These are phyloP conservation scores for Phylloscopus collybita DNA, from an alignment of 2,797 vertebrate species.

Conservation along the genomic window DNA sequence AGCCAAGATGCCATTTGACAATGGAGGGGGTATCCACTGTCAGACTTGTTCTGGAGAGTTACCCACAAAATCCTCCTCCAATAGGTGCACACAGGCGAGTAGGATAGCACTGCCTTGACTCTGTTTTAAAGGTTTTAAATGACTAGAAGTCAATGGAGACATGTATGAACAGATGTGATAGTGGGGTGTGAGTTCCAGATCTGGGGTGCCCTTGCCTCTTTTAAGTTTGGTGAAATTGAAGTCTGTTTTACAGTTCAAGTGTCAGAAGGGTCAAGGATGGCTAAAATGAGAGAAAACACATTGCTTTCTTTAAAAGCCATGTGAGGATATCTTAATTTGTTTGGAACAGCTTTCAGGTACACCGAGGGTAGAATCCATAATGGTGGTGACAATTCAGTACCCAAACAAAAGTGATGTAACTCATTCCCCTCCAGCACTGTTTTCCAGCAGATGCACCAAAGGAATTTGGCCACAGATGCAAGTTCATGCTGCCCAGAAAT, in stretches of 20 bases:
- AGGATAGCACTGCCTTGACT: not conserved
- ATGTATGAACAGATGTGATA: rapidly evolving
- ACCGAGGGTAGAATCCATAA: rapidly evolving
- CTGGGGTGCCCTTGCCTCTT: not conserved
- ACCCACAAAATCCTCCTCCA: not conserved
- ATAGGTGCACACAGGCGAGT: not conserved
- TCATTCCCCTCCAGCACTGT: not conserved
- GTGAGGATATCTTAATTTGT: not conserved
- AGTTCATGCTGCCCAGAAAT: not conserved
- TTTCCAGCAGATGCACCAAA: not conserved
- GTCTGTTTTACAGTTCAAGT: not conserved
- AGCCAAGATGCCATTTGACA: not conserved
- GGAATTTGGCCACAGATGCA: not conserved
- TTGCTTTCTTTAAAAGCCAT: not conserved
- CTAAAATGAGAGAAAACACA: not conserved
- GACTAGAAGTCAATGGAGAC: not conserved
- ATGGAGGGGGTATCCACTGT: not conserved
- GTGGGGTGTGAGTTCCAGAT: not conserved
- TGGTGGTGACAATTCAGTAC: not conserved
- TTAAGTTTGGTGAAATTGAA: not conserved
- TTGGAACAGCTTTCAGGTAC: not conserved
- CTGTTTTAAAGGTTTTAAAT: not conserved
- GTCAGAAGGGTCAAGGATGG: not conserved
- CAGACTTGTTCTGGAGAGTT: not conserved
- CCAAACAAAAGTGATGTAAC: not conserved